These are phyloP conservation scores for Theristicus caerulescens DNA, from an alignment of 2,113 vertebrate genomes.

Conservation along the genomic window DNA sequence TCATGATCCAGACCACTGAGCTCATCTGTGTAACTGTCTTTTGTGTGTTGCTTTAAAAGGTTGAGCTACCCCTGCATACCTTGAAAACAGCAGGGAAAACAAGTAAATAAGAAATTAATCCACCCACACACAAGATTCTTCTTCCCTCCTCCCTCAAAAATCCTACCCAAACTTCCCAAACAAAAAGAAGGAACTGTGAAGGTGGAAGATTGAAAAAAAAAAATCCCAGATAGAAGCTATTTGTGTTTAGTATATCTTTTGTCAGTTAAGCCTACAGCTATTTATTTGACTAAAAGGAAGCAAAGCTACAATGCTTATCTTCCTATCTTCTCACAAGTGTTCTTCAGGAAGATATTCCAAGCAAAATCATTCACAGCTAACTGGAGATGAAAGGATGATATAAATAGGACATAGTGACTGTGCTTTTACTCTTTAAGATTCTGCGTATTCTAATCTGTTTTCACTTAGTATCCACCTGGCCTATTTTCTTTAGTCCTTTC, in stretches of 20 bases:
- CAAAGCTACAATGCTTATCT: not conserved
- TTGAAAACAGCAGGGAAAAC: not conserved
- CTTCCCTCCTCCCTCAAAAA: not conserved
- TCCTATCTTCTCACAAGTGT: slow-evolving; percentile 6
- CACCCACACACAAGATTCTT: not conserved
- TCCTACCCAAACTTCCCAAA: not conserved
- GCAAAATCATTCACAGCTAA: not conserved
- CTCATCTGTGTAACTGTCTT: not conserved
- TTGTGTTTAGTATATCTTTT: not conserved
- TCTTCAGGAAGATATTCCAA: slow-evolving; percentile 27
- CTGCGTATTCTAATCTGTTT: not conserved
- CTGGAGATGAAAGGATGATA: not conserved
- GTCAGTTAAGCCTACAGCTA: not conserved
- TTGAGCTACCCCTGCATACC: not conserved
- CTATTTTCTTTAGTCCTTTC: not conserved
- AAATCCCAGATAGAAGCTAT: not conserved
- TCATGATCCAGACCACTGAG: not conserved
- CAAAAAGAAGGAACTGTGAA: not conserved
- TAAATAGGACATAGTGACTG: not conserved
- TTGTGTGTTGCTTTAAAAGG: not conserved
- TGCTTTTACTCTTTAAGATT: not conserved
- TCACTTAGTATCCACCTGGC: not conserved
- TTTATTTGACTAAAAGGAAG: slow-evolving; percentile 17
- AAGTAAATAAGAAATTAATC: not conserved
- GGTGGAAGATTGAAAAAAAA: not conserved